A percentile compares a stretch with the other conserved stretches of the same genome.
Evolutionary conservation across 2,888 invertebrate genomes (phyloP).

Genomic region (Acleris laterana): DNA sequence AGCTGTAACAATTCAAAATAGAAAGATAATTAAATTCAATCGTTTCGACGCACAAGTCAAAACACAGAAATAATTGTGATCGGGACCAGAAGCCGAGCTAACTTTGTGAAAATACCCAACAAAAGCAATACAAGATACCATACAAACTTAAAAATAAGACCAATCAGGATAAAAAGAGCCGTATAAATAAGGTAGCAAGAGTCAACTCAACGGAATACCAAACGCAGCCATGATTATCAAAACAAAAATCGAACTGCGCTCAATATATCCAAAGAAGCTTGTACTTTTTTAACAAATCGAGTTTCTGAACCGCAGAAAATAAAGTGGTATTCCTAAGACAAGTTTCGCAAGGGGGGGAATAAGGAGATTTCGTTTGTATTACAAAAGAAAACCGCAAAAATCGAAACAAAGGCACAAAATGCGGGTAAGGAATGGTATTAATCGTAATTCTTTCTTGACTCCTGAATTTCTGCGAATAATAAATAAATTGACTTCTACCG

Average conservation of each 20-base stretch:
- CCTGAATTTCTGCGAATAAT: slow-evolving; percentile 3
- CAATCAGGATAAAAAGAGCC: neutral
- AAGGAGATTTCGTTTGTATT: slow-evolving; percentile 35
- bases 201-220: neutral
- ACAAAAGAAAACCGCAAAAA: slow-evolving; percentile 35
- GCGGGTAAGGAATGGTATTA: slow-evolving; percentile 33
- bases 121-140: slow-evolving; percentile 29
- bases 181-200: neutral
- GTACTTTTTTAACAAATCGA: slow-evolving; percentile 13
- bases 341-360: slow-evolving; percentile 32
- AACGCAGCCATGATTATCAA: slow-evolving; percentile 22
- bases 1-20: slow-evolving; percentile 7
- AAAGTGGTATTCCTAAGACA: slow-evolving; percentile 29
- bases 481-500: slow-evolving; percentile 14
- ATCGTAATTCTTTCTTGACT: slow-evolving; percentile 21
- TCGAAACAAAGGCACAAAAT: slow-evolving; percentile 28
- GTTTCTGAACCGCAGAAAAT: slow-evolving; percentile 7
- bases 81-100: slow-evolving; percentile 10
- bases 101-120: slow-evolving; percentile 27
- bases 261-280: neutral
- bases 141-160: neutral
- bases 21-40: slow-evolving; percentile 21
- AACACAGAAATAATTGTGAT: slow-evolving; percentile 33
- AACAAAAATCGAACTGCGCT: slow-evolving; percentile 18
- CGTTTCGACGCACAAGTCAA: slow-evolving; percentile 24